phyloP scores from a whole-genome alignment of 2,113 vertebrate genomes.

The Mugil cephalus region DNA sequence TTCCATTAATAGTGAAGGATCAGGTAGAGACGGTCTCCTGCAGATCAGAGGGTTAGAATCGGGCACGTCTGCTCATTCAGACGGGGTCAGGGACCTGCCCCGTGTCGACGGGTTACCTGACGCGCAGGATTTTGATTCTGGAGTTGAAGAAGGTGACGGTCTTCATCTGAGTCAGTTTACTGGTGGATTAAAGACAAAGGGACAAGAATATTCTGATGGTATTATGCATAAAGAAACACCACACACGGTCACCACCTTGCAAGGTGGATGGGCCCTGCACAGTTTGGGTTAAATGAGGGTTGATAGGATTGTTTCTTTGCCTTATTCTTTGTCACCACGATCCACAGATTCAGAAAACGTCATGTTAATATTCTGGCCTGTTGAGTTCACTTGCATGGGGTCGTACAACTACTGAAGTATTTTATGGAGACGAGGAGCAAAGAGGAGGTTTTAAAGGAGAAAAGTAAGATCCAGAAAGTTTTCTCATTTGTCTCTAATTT shows the following conservation, averaged over 20 bases:
- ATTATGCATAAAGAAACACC: not conserved
- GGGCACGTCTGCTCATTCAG: not conserved
- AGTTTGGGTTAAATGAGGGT: not conserved
- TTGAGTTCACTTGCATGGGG: too few species aligned
- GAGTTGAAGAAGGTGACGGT: not conserved
- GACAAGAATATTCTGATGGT: not conserved
- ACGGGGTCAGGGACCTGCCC: not conserved
- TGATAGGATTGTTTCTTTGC: too few species aligned
- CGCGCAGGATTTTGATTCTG: conserved; percentile 16
- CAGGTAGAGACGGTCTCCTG: not conserved
- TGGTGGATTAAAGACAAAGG: not conserved
- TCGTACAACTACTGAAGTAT: too few species aligned
- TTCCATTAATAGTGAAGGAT: conserved; percentile 1
- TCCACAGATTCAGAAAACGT: too few species aligned
- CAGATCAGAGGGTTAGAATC: conserved; percentile 23
- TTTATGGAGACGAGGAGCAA: too few species aligned
- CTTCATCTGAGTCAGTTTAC: conserved; percentile 10
- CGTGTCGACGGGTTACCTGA: not conserved
- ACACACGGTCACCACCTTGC: not conserved
- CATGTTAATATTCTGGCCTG: too few species aligned
- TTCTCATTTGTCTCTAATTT: too few species aligned
- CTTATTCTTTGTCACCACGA: too few species aligned
- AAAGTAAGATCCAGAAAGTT: too few species aligned
- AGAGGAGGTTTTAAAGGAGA: too few species aligned
- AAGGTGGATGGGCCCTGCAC: not conserved